Evolutionary conservation across 2,888 invertebrate species (phyloP).

Genomic region (Hedya salicella): DNA sequence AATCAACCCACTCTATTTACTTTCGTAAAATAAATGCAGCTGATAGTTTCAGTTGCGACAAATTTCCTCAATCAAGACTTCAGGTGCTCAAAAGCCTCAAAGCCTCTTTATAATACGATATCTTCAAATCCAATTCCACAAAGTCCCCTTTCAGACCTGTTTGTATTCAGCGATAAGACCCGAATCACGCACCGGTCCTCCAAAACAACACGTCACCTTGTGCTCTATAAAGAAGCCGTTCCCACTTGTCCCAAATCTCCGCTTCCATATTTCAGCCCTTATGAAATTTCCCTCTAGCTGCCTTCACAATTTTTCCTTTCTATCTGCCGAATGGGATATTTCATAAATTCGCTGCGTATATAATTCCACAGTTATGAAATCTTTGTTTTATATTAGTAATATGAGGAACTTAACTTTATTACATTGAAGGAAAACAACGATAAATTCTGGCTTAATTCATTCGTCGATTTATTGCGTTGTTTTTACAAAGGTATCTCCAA

Average conservation of each 20-base stretch:
- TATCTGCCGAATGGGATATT: conserved; percentile 31
- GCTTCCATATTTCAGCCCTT: conserved; percentile 36
- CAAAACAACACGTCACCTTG: conserved; percentile 1
- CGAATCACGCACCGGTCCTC: background rate
- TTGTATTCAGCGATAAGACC: background rate
- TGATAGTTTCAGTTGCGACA: no score
- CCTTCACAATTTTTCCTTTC: conserved; percentile 27
- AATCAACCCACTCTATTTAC: no score
- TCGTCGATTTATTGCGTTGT: conserved; percentile 37
- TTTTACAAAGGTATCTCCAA: conserved; percentile 30
- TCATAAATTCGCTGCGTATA: conserved; percentile 30
- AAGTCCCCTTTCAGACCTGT: background rate
- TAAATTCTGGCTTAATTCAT: conserved; percentile 28
- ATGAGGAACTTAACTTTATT: conserved; percentile 33
- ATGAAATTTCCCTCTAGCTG: conserved; percentile 35
- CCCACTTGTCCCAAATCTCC: conserved; percentile 32
- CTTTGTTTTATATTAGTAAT: conserved; percentile 35
- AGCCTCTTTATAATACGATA: no score
- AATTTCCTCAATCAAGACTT: no score
- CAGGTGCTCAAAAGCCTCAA: no score
- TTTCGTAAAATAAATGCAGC: no score
- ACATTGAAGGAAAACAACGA: conserved; percentile 38
- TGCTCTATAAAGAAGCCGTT: conserved; percentile 19
- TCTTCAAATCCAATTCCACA: background rate
- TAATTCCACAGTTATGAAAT: conserved; percentile 35